Base-by-base conservation (phyloP, 1,140 invertebrate genomes). In the Globodera ellingtonae region DNA sequence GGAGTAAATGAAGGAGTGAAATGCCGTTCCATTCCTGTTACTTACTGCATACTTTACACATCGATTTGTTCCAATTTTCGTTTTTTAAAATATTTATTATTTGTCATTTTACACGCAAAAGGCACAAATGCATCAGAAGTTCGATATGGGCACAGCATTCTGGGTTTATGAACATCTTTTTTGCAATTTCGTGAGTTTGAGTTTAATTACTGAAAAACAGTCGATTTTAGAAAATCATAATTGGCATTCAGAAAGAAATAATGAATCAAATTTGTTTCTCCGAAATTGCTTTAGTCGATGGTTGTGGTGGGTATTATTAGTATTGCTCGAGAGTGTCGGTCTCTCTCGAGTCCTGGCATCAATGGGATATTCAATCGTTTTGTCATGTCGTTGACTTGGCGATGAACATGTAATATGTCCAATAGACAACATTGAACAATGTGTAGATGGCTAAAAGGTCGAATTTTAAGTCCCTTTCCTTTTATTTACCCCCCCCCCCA, bases 341-440 rank as follows among this genome's bases (percentile, higher is more conserved):
- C 35, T 35, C 1, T 35, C 35, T 35, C 1, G 35, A 35, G 35
- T 35, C 35, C 35, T 35, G 35, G 35, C 35, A 35, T 35, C 35
- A 35, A 35, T 35, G 35, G 35, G 35, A 35, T 35, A 35, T 35
- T 35, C 35, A 35, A 35, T 2, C 35, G 3, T 35, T 35, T 35
- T 35, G 35, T 62, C 56, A 62, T 18, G 52, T 52, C 52, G 52
- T 52, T 3, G 52, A 52, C 6, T 82, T 62, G 62, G 81, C 72
- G 46, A 82, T 74, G 47, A 82, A 50, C 81, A 82, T 82, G 70
- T 82, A 82, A 70, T 86, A 86, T 18, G 71, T 78, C 82, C 82
- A 85, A 69, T 85, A 85, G 52, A 85, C 24, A 6, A 75, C 65
- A 62, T 85, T 85, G 70, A 85, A 85, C 15, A 82, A 44, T 48